Percentiles rank a stretch among this genome's conserved stretches.
Evolutionary conservation across 2,888 invertebrate species (phyloP).

Genomic region (Danaus chrysippus): DNA sequence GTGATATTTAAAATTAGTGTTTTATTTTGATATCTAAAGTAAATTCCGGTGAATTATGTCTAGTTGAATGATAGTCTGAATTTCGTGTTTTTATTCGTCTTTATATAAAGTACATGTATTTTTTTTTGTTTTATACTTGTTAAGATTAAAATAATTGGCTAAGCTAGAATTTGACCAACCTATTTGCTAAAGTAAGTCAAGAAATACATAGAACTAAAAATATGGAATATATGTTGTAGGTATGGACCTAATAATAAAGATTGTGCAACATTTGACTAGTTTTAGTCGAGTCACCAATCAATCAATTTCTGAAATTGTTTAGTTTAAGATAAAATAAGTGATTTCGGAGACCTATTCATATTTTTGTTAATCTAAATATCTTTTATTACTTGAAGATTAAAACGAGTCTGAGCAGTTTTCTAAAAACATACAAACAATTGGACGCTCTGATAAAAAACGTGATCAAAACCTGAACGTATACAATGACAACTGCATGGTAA

Average conservation of each 20-base stretch:
- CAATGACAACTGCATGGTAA: constrained; percentile 78
- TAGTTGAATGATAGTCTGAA: not conserved
- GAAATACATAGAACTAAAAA: too few species aligned
- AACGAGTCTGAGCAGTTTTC: constrained; percentile 47
- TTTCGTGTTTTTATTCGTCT: not conserved
- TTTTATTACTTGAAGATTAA: constrained; percentile 39
- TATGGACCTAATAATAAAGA: too few species aligned
- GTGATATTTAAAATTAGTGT: constrained; percentile 45
- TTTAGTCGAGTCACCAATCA: too few species aligned
- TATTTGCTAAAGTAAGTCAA: too few species aligned
- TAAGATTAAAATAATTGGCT: too few species aligned
- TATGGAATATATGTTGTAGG: too few species aligned
- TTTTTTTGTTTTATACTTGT: not conserved
- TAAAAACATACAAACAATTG: constrained; percentile 76
- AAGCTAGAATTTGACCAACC: too few species aligned
- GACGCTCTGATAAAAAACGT: constrained; percentile 58
- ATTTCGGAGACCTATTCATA: too few species aligned
- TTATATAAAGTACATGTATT: not conserved
- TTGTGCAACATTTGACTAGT: too few species aligned
- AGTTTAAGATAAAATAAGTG: too few species aligned
- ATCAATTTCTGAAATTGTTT: too few species aligned
- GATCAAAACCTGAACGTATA: constrained; percentile 72
- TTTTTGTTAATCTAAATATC: too few species aligned
- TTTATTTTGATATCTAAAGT: constrained; percentile 28
- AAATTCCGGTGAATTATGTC: constrained; percentile 13